A percentile compares a stretch with the other conserved stretches of the same genome.
phyloP scores from a whole-genome alignment of 2,797 vertebrate species.

The Amniataba percoides region DNA sequence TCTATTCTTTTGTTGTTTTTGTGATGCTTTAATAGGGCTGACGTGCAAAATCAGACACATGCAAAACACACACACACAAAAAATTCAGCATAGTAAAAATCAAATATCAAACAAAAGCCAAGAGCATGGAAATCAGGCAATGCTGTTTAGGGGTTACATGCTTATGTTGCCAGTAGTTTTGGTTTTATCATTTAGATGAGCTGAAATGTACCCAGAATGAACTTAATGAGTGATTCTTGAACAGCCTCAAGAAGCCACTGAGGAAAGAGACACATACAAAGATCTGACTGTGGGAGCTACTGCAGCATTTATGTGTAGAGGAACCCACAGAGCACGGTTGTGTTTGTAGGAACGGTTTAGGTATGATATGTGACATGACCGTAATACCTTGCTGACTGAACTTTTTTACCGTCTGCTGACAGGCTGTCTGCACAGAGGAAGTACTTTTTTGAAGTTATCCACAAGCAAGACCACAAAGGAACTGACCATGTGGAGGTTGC shows the following conservation, averaged over 20 bases:
- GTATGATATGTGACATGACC: not conserved
- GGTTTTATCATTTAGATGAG: not conserved
- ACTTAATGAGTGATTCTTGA: no score
- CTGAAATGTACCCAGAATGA: not conserved
- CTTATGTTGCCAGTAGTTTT: not conserved
- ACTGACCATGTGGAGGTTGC: constrained; percentile 95
- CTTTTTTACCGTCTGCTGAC: constrained; percentile 25
- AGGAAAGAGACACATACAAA: not conserved
- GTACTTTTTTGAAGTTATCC: constrained; percentile 96
- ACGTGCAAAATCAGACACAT: not conserved
- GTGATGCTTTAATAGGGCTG: not conserved
- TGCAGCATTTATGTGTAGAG: not conserved
- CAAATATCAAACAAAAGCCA: not conserved
- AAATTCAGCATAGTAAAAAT: not conserved
- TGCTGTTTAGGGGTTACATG: no score
- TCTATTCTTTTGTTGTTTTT: not conserved
- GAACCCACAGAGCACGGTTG: not conserved
- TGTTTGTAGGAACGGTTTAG: not conserved
- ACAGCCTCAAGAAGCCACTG: not conserved
- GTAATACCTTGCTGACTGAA: not conserved
- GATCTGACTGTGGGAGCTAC: not conserved
- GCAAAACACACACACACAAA: no score
- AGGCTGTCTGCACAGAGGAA: constrained; percentile 87
- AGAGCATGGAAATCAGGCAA: not conserved
- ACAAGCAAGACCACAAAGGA: constrained; percentile 91